A percentile compares a stretch with the other conserved stretches of the same genome.
Evolutionary conservation across 2,888 invertebrate genomes (phyloP).

Genomic region (Acheta domesticus): DNA sequence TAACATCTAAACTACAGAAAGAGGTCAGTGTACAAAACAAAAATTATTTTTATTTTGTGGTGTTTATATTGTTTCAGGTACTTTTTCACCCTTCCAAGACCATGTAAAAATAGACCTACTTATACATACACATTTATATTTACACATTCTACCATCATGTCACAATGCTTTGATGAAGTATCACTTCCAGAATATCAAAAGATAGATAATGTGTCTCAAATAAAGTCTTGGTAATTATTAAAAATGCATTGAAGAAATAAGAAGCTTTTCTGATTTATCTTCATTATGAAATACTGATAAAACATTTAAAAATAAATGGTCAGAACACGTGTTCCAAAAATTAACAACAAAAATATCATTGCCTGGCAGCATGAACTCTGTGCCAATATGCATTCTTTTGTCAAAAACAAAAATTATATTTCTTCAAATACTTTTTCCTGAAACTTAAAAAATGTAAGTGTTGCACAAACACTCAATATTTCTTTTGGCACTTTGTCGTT

Average conservation of each 20-base stretch:
- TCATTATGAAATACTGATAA: no score
- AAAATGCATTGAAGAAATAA: background rate
- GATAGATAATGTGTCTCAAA: background rate
- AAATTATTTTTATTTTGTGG: background rate
- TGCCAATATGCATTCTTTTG: no score
- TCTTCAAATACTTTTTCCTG: no score
- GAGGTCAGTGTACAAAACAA: background rate
- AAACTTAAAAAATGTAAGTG: no score
- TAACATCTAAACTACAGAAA: background rate
- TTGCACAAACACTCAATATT: no score
- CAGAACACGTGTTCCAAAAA: no score
- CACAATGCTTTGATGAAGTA: conserved; percentile 1
- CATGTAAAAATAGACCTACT: background rate
- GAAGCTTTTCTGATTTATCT: no score
- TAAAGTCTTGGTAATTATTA: background rate
- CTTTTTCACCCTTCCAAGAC: background rate
- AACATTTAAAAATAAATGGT: no score
- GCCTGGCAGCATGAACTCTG: no score
- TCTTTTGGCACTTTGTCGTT: no score
- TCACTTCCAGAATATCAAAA: background rate
- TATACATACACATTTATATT: background rate
- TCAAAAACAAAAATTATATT: no score
- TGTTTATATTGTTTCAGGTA: background rate
- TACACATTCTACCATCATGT: background rate
- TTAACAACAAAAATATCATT: no score